Evolutionary conservation across 2,888 invertebrate species (phyloP), one percentile per base, ranked within the genome.

Genomic region (Sericinus montela): DNA sequence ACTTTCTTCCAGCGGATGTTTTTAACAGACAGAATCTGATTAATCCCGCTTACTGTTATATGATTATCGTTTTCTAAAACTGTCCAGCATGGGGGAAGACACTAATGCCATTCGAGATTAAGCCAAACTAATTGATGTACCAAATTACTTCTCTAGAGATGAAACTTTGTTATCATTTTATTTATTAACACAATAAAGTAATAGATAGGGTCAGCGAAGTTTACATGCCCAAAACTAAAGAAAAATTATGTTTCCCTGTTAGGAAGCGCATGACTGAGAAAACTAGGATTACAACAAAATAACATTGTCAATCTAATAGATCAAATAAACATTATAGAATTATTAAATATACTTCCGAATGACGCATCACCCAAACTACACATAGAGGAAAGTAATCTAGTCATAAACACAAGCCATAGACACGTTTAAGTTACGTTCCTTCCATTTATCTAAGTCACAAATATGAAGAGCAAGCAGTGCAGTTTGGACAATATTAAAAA

Each of bases 161-260:
- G 72, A 71, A 70, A 71, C 59, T 65, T 69, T 67, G 69, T 75
- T 72, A 69, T 69, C 56, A 66, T 71, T 62, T 60, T 58, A 71
- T 62, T 60, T 58, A 71, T 65, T 67, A 72, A 78, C 73, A 80
- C 75, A 76, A 35, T 65, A 69, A 66, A 60, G 63, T 70, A 72
- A 74, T 74, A n/a, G n/a, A n/a, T 74, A 79, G 79, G 74, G 71
- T 77, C 83, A 85, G 86, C 82, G 73, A 80, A 84, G 78, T 82
- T 74, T 76, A 83, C 88, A 88, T 88, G 88, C 88, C 84, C 81
- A 86, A 84, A 81, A 83, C 82, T 84, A 86, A 83, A 80, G 73
- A 84, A 73, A 75, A 54, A 62, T 58, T 77, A 80, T 78, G 72
- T 80, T 82, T 86, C 88, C 82, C 78, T 76, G 87, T 87, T 88